Base-by-base conservation (phyloP, 2,797 vertebrate species). In the Myiotriccus ornatus region DNA sequence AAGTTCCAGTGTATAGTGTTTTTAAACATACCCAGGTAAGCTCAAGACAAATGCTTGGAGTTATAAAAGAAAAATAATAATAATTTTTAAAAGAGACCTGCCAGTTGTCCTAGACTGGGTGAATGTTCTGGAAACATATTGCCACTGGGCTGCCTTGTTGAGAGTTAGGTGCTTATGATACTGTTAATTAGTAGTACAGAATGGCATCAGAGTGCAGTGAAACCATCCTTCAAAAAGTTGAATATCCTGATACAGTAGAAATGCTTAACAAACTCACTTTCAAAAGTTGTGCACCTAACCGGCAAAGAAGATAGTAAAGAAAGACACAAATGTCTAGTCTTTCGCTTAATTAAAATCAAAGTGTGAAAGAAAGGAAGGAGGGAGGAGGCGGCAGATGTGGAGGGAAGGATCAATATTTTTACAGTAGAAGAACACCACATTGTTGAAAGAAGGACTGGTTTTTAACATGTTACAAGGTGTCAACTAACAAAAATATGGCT, bases 1-100 rank as follows among this genome's bases (percentile, higher is more conserved):
- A 99, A 99, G 96, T 99, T 99, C 97, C 99, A 99, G 97, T 99
- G 99, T 98, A 99, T 99, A 94, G 99, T 99, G 97, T 99, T 99
- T 98, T 98, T 99, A 97, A 99, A 99, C 98, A 99, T 99, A 98
- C 99, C 99, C 98, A 99, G 99, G 99, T 99, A 97, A 98, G 96
- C 55, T 77, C 57, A 82, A 67, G 47, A 84, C 16, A 24, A n/a
- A 81, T 85, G 24, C 14, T 92, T 80, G 56, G 52, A 70, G 41
- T 64, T 84, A 53, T 21, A 34, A 28, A 44, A 49, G 5, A 35
- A 65, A 79, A 65, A n/a, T 13, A 57, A 39, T 7, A 49, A 14
- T 39, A 17, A 11, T 41, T 52, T 46, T 73, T 14, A 10, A 21
- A 43, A 14, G 3, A 12, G 12, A n/a, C 4, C 52, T 70, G 18